phyloP scores from a whole-genome alignment of 2,888 invertebrate species.

The Leptinotarsa rubiginosa region DNA sequence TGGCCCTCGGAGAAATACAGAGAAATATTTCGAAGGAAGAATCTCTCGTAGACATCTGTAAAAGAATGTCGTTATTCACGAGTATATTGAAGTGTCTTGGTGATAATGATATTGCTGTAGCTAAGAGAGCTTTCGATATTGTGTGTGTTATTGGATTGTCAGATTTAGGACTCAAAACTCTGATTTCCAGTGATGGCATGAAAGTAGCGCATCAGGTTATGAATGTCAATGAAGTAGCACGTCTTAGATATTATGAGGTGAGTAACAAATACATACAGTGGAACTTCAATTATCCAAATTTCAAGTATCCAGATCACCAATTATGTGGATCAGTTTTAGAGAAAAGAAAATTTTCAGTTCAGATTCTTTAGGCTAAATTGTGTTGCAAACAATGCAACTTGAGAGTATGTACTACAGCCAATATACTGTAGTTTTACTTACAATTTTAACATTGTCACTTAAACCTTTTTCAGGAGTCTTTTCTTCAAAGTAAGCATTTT shows the following conservation, averaged over 20 bases:
- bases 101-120: constrained; percentile 72
- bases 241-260: constrained; percentile 78
- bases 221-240: constrained; percentile 70
- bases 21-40: constrained; percentile 57
- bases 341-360: too few relatives aligned
- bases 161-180: constrained; percentile 65
- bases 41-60: constrained; percentile 56
- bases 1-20: constrained; percentile 74
- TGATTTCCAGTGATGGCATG: constrained; percentile 71
- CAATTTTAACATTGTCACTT: too few relatives aligned
- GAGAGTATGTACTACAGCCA: too few relatives aligned
- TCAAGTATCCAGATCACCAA: too few relatives aligned
- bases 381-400: too few relatives aligned
- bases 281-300: background rate
- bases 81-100: constrained; percentile 71
- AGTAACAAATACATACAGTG: constrained; percentile 13
- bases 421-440: too few relatives aligned
- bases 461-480: too few relatives aligned
- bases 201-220: constrained; percentile 72
- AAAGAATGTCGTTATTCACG: constrained; percentile 66
- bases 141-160: constrained; percentile 67
- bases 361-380: too few relatives aligned
- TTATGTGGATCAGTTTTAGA: too few relatives aligned
- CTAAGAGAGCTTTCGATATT: constrained; percentile 71
- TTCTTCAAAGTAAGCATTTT: too few relatives aligned